Evolutionary conservation across 2,113 vertebrate genomes (phyloP).

Genomic region (Lathamus discolor): DNA sequence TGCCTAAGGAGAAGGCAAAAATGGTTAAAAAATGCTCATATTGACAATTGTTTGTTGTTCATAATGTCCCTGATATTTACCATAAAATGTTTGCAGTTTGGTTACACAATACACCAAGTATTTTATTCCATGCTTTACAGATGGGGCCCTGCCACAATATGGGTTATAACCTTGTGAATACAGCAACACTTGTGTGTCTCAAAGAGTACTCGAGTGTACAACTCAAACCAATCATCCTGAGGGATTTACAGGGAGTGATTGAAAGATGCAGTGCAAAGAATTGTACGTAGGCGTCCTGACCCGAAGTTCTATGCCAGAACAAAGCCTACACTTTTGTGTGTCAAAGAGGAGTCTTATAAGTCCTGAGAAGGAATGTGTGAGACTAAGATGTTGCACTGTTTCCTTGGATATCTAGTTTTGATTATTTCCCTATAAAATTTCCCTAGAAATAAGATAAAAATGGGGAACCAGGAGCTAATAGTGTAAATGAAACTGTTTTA

Average conservation of each 20-base stretch:
- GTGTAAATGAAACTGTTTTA: background rate
- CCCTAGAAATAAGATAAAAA: background rate
- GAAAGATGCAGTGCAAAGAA: background rate
- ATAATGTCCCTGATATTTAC: background rate
- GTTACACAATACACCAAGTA: background rate
- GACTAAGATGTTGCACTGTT: background rate
- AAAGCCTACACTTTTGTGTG: background rate
- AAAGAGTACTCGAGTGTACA: background rate
- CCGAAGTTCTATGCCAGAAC: background rate
- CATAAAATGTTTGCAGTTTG: background rate
- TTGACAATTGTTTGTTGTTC: background rate
- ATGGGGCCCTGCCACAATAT: background rate
- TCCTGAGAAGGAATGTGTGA: background rate
- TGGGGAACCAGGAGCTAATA: background rate
- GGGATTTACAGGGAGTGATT: background rate
- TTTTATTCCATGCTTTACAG: background rate
- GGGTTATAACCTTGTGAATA: background rate
- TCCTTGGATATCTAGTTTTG: background rate
- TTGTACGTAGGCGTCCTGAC: accelerated
- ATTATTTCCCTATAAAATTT: background rate
- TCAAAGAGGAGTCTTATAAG: background rate
- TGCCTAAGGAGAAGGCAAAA: background rate
- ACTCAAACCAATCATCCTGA: background rate
- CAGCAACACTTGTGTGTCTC: background rate
- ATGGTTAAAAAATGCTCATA: background rate